These are phyloP conservation scores for Ameiurus melas DNA, from an alignment of 2,113 vertebrate genomes.

Conservation along the genomic window DNA sequence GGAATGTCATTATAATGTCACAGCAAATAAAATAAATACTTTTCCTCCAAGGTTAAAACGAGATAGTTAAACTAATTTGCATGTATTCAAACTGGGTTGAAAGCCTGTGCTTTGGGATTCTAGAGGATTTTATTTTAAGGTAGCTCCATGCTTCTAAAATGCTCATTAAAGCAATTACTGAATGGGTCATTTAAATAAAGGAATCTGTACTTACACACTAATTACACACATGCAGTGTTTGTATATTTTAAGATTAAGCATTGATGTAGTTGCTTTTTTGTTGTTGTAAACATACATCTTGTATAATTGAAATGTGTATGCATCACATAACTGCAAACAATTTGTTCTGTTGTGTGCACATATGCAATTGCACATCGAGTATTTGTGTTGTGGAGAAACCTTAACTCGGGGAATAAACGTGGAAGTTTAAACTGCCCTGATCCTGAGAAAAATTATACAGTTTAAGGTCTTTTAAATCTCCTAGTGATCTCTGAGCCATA, in stretches of 20 bases:
- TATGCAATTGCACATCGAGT: neutral
- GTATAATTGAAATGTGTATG: constrained; percentile 7
- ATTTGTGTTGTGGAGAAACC: neutral
- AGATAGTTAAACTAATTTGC: constrained; percentile 9
- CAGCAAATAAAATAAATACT: neutral
- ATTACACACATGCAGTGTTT: constrained; percentile 14
- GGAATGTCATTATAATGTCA: neutral
- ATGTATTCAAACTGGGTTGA: neutral
- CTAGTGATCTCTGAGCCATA: neutral
- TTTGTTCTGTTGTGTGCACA: neutral
- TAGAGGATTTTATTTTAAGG: neutral
- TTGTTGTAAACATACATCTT: constrained; percentile 21
- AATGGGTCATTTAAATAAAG: neutral
- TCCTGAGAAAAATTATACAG: neutral
- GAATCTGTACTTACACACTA: neutral
- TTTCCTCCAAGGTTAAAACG: neutral
- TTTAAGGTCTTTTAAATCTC: neutral
- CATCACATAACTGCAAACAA: constrained; percentile 16
- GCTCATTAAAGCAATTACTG: neutral
- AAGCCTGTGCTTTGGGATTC: neutral
- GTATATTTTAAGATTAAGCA: neutral
- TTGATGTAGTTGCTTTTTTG: constrained; percentile 8
- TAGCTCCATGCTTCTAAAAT: neutral
- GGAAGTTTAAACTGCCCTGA: neutral
- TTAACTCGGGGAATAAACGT: neutral